These are phyloP conservation scores for Mycetomoellerius zeteki DNA, from an alignment of 1,140 invertebrate species.

Conservation along the genomic window DNA sequence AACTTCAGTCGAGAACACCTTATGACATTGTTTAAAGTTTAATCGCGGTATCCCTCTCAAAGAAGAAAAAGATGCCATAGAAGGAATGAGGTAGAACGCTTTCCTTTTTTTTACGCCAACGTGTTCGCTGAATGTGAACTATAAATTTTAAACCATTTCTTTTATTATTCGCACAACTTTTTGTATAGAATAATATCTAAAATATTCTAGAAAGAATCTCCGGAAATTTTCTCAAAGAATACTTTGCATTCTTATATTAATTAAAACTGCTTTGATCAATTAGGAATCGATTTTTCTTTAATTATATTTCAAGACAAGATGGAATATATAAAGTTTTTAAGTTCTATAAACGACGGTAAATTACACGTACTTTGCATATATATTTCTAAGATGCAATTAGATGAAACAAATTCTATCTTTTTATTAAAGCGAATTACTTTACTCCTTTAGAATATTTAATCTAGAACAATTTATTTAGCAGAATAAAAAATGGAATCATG, in stretches of 20 bases:
- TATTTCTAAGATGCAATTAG: neutral
- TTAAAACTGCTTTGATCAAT: neutral
- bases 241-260: slow-evolving; percentile 1
- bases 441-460: slow-evolving; percentile 9
- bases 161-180: slow-evolving; percentile 15
- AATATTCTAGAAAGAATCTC: neutral
- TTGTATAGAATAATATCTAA: neutral
- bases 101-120: neutral
- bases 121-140: neutral
- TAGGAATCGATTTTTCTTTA: slow-evolving; percentile 4
- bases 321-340: neutral
- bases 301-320: neutral
- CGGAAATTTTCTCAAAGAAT: neutral
- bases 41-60: slow-evolving; percentile 6
- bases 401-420: neutral
- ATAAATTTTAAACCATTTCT: slow-evolving; percentile 5
- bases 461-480: slow-evolving; percentile 6
- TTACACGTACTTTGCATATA: neutral
- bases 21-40: slow-evolving; percentile 48
- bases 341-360: neutral
- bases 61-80: neutral
- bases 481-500: slow-evolving; percentile 24
- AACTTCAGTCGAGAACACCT: slow-evolving; percentile 30
- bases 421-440: neutral
- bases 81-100: neutral